Evolutionary conservation across 1,140 invertebrate genomes (phyloP).

Genomic region (Saccostrea glomerata): DNA sequence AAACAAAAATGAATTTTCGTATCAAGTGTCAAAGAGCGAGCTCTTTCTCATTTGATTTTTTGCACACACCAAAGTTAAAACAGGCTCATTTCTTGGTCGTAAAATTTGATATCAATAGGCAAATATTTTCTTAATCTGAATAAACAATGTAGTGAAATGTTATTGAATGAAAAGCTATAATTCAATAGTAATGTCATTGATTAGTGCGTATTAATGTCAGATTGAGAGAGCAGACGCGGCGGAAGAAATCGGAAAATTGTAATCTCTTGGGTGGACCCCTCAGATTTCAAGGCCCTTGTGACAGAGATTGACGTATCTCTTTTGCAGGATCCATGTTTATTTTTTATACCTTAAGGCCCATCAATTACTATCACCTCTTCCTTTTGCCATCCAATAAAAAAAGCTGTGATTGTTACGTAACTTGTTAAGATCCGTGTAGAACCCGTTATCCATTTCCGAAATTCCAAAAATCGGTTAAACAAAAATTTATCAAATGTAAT

Average conservation of each 20-base stretch:
- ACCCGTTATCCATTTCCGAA: too few relatives aligned
- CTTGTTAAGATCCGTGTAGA: too few relatives aligned
- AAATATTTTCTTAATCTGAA: not conserved
- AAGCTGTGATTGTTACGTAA: too few relatives aligned
- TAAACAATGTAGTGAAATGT: constrained; percentile 4
- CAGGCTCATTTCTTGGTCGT: constrained; percentile 1
- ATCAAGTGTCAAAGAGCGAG: not conserved
- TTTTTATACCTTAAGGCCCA: not conserved
- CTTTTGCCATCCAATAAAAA: not conserved
- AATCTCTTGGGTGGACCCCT: not conserved
- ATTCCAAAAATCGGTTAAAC: too few relatives aligned
- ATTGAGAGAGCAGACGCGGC: not conserved
- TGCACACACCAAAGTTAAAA: not conserved
- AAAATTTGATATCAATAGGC: constrained; percentile 11
- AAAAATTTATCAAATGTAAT: too few relatives aligned
- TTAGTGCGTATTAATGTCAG: constrained; percentile 9
- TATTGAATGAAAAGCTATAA: constrained; percentile 31
- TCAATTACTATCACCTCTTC: not conserved
- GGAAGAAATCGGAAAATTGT: constrained; percentile 10
- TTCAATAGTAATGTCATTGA: constrained; percentile 2
- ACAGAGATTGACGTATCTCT: not conserved
- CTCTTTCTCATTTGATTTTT: not conserved
- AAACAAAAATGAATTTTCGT: not conserved
- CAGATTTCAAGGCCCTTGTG: not conserved
- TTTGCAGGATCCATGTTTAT: not conserved